Evolutionary conservation across 2,797 vertebrate genomes (phyloP), one percentile per base, ranked within the genome.

Genomic region (Rhinophrynus dorsalis): DNA sequence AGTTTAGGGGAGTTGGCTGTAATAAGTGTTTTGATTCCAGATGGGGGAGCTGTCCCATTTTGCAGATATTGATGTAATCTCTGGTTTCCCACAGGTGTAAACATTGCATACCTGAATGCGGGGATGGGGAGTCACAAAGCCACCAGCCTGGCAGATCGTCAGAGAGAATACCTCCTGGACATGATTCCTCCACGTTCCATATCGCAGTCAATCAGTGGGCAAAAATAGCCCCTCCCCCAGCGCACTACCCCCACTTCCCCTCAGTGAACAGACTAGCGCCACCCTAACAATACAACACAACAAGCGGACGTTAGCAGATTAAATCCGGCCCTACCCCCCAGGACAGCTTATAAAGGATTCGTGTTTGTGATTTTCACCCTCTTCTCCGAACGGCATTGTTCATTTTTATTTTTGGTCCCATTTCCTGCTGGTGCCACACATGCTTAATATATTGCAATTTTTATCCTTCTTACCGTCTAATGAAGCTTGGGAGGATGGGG

Each of bases 141-240:
- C 12, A 92, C 94, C 45, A 96, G 92, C 80, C 81, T 97, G 88
- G 96, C 96, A 2, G 96, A 98, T 82, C 93, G 96, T 72, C 95
- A 98, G 90, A 91, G 96, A 77, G 96, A 97, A 75, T 98, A 98
- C 77, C 92, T 98, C 79, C 89, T 97, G 91, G 96, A 98, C 90
- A 98, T 98, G 96, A 98, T 97, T 79, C 96, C 95, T 0, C 95
- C 96, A 21, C 93, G 95, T 76, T 96, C 96, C 83, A 95, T 98
- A 93, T 93, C 96, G 64, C 95, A 97, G 87, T 94, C 96, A 87
- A 95, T 98, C 89, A 95, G 92, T 59, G 94, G 95, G 76, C 96
- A 96, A 87, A 97, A 98, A 90, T 93, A 90, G 82, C 88, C 65
- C 81, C 80, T 63, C 38, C 32, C n/a, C n/a, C n/a, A n/a, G 54